Conservation (phyloP, 2,797 vertebrate genomes). For the Tenualosa thibaudeaui region DNA sequence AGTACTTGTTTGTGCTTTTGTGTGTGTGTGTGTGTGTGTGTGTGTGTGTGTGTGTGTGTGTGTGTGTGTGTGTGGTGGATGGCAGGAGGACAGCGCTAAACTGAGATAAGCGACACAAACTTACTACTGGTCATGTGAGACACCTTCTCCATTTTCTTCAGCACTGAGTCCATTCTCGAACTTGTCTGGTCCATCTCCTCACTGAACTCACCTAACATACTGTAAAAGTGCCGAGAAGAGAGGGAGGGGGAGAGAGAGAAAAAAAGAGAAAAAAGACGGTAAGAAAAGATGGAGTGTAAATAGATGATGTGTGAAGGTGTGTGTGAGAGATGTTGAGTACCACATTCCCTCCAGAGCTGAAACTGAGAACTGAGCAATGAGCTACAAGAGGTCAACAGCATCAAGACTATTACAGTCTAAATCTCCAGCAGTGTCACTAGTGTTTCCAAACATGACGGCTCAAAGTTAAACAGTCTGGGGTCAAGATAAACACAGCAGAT, state of each 20-base stretch:
- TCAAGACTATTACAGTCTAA: not conserved
- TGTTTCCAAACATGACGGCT: too few species aligned
- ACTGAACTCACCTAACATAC: conserved; percentile 80
- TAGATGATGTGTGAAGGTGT: not conserved
- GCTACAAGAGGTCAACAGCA: not conserved
- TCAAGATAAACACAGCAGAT: too few species aligned
- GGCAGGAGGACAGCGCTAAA: not conserved
- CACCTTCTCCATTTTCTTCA: conserved; percentile 84
- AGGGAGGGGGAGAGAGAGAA: not conserved
- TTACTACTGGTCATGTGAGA: conserved; percentile 85
- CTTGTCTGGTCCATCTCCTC: conserved; percentile 85
- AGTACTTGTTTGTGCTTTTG: not conserved
- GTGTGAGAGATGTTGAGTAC: not conserved
- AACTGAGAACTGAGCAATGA: not conserved
- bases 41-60: not conserved
- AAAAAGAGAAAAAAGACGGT: too few species aligned
- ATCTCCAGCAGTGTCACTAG: not conserved
- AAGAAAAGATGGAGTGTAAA: not conserved
- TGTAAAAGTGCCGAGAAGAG: conserved; percentile 36
- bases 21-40: conserved; percentile 15
- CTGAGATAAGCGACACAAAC: conserved; percentile 44
- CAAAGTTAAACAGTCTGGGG: too few species aligned
- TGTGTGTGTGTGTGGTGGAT: not conserved
- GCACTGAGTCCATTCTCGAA: conserved; percentile 79
- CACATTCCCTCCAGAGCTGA: not conserved